These are phyloP conservation scores for Mythimna vitellina DNA, from an alignment of 2,888 invertebrate species.

Conservation along the genomic window DNA sequence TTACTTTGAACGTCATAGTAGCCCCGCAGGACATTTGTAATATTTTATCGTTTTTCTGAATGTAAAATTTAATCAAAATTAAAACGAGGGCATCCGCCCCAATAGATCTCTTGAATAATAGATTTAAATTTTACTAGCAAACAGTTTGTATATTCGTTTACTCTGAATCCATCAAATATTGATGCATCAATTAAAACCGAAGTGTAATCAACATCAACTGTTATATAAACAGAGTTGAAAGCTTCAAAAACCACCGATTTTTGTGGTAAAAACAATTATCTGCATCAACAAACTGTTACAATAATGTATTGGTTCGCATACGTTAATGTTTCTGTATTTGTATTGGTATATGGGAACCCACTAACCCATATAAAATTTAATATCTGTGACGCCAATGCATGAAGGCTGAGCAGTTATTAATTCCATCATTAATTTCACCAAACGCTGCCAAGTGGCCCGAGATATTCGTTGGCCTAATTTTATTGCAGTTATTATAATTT, in stretches of 20 bases:
- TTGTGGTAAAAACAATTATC: background rate
- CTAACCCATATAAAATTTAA: conserved; percentile 40
- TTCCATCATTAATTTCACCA: conserved; percentile 49
- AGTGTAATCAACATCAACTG: conserved; percentile 8
- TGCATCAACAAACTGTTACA: background rate
- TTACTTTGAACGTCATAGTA: no score
- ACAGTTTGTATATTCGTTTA: background rate
- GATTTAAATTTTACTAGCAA: background rate
- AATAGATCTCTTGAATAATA: background rate
- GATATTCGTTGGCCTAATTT: conserved; percentile 39
- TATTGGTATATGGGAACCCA: background rate
- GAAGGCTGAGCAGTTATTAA: conserved; percentile 42
- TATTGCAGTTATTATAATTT: conserved; percentile 45
- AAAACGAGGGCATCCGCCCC: no score
- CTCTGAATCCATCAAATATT: conserved; percentile 14
- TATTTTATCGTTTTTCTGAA: background rate
- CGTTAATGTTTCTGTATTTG: background rate
- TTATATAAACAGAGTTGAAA: conserved; percentile 11
- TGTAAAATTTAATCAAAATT: background rate
- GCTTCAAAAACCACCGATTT: background rate
- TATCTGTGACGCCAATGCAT: conserved; percentile 34
- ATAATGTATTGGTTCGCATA: conserved; percentile 5
- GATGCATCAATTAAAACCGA: conserved; percentile 26
- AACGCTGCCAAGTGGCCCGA: conserved; percentile 56
- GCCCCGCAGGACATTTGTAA: background rate